These are phyloP conservation scores for Campoplex nolae DNA, from an alignment of 2,888 invertebrate genomes.

Conservation along the genomic window DNA sequence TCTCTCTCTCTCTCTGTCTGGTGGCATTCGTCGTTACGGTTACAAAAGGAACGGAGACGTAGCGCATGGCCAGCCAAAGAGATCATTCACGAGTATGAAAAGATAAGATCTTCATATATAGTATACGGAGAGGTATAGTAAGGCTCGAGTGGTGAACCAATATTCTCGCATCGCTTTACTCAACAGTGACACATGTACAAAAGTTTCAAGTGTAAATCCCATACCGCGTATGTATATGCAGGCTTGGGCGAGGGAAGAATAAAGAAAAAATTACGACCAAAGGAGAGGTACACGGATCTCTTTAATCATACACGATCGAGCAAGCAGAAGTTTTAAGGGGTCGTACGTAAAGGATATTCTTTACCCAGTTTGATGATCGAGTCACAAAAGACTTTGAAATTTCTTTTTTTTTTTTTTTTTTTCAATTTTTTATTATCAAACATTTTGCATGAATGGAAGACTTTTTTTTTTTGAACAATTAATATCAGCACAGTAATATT, in stretches of 20 bases:
- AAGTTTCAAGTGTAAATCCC: slow-evolving; percentile 51
- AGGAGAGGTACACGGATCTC: slow-evolving; percentile 31
- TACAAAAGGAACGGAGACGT: slow-evolving; percentile 43
- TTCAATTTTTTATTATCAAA: not conserved
- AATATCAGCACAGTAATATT: not conserved
- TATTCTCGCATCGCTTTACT: slow-evolving; percentile 40
- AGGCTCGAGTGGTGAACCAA: slow-evolving; percentile 60
- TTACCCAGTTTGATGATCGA: not conserved
- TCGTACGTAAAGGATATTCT: not conserved
- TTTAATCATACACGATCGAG: slow-evolving; percentile 44
- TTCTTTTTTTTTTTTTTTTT: too few relatives aligned
- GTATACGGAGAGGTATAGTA: slow-evolving; percentile 18
- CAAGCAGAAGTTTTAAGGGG: slow-evolving; percentile 50
- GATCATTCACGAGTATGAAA: slow-evolving; percentile 53
- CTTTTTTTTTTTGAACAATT: not conserved
- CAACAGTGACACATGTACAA: slow-evolving; percentile 49
- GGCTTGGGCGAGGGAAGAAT: slow-evolving; percentile 4
- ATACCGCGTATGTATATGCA: not conserved
- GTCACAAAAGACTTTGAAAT: slow-evolving; percentile 1
- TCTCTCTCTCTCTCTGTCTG: not conserved
- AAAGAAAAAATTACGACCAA: slow-evolving; percentile 20
- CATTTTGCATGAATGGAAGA: not conserved
- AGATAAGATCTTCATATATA: slow-evolving; percentile 60
- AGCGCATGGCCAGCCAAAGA: slow-evolving; percentile 48
- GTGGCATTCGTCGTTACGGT: slow-evolving; percentile 55